These are phyloP conservation scores for Solenodon paradoxus DNA, from an alignment of 2,113 vertebrate genomes.

Conservation along the genomic window DNA sequence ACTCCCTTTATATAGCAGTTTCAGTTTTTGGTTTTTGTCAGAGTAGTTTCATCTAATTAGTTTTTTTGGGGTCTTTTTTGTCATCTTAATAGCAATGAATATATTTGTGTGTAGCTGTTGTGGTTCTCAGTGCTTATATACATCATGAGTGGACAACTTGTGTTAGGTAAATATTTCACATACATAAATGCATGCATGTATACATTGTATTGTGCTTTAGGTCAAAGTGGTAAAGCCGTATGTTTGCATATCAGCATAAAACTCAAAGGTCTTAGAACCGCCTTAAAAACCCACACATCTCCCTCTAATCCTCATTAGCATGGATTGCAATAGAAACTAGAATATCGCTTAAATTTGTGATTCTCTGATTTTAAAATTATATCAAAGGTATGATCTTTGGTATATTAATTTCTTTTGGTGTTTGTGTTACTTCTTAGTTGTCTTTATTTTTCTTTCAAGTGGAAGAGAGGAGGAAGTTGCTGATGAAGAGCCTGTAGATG, in stretches of 20 bases:
- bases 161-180: too few species aligned
- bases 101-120: background rate
- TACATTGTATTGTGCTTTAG: background rate
- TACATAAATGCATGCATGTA: background rate
- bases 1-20: background rate
- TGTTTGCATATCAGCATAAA: background rate
- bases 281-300: background rate
- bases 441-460: background rate
- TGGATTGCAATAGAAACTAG: background rate
- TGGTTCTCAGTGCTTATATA: background rate
- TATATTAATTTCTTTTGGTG: background rate
- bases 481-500: background rate
- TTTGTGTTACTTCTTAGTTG: background rate
- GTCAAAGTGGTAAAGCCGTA: background rate
- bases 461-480: background rate
- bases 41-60: background rate
- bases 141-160: background rate
- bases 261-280: background rate
- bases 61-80: background rate
- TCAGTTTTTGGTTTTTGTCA: too few species aligned
- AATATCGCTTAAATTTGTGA: background rate
- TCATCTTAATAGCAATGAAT: background rate
- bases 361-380: slow-evolving; percentile 8
- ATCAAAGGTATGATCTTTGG: background rate
- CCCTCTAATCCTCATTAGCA: background rate